phyloP scores from a whole-genome alignment of 1,140 invertebrate genomes.

The Halesus radiatus region DNA sequence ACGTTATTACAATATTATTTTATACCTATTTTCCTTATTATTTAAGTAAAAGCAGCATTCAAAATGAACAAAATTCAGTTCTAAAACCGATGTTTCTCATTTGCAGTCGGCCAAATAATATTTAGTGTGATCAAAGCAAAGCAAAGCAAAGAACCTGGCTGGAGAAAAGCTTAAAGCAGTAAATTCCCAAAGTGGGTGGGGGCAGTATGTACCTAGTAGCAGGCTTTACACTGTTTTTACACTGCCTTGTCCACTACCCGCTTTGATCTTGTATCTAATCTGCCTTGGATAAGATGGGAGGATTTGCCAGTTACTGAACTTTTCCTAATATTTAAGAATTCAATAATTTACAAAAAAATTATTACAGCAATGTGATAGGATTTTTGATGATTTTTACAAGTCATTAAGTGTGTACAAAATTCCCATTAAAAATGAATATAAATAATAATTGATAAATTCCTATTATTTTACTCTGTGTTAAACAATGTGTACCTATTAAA shows the following conservation, averaged over 20 bases:
- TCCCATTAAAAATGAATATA: slow-evolving; percentile 54
- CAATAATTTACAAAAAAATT: slow-evolving; percentile 54
- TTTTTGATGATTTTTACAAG: slow-evolving; percentile 59
- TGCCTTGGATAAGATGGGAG: slow-evolving; percentile 35
- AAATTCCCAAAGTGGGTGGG: slow-evolving; percentile 28
- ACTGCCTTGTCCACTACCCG: neutral
- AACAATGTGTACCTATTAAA: slow-evolving; percentile 54
- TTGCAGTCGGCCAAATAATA: slow-evolving; percentile 43
- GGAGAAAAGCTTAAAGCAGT: slow-evolving; percentile 28
- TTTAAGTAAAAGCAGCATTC: slow-evolving; percentile 41
- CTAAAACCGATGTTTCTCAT: slow-evolving; percentile 40
- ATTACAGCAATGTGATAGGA: slow-evolving; percentile 55
- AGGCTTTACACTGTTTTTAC: slow-evolving; percentile 19
- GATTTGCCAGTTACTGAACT: slow-evolving; percentile 27
- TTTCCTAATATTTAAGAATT: slow-evolving; percentile 53
- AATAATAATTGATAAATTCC: slow-evolving; percentile 55
- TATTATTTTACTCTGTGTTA: slow-evolving; percentile 57
- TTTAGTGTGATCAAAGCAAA: slow-evolving; percentile 33
- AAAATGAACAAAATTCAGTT: slow-evolving; percentile 53
- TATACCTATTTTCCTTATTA: slow-evolving; percentile 39
- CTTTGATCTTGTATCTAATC: slow-evolving; percentile 17
- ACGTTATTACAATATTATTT: slow-evolving; percentile 56
- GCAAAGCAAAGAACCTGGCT: no score
- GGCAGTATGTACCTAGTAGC: neutral
- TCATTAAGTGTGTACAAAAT: slow-evolving; percentile 58